These are phyloP conservation scores for Pheosia tremula DNA, from an alignment of 2,888 invertebrate species.

Conservation along the genomic window DNA sequence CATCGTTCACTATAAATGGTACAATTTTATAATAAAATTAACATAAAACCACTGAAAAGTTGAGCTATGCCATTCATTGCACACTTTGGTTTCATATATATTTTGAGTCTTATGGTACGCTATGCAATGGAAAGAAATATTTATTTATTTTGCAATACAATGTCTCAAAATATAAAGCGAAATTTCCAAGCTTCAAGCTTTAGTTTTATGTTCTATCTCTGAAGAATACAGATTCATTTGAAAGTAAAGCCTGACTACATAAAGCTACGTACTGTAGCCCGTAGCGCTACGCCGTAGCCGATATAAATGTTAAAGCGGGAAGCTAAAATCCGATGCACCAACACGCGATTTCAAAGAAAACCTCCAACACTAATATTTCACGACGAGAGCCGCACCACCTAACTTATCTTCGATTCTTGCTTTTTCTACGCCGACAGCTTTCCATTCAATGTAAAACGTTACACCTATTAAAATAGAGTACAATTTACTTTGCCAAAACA, in stretches of 20 bases:
- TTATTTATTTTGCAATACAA: neutral
- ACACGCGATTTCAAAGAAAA: conserved; percentile 62
- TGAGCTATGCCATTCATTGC: neutral
- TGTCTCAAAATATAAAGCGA: neutral
- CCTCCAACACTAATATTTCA: conserved; percentile 76
- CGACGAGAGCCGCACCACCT: conserved; percentile 61
- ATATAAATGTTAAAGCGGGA: conserved; percentile 48
- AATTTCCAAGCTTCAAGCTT: neutral
- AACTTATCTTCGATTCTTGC: conserved; percentile 71
- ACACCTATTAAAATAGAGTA: conserved; percentile 31
- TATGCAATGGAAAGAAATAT: no score
- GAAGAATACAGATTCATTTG: conserved; percentile 13
- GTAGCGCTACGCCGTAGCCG: conserved; percentile 19
- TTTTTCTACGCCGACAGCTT: conserved; percentile 34
- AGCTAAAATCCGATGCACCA: conserved; percentile 53
- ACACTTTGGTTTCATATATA: neutral
- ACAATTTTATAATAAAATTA: neutral
- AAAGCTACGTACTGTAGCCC: conserved; percentile 25
- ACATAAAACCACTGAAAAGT: neutral
- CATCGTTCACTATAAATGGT: neutral
- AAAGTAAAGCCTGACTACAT: conserved; percentile 18
- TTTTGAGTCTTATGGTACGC: no score
- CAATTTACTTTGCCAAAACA: conserved; percentile 29
- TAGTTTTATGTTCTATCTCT: neutral
- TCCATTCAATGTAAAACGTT: conserved; percentile 36